A percentile compares a stretch with the other conserved stretches of the same genome.
Evolutionary conservation across 1,140 invertebrate species (phyloP).

Genomic region (Rhyacophila brunnea): DNA sequence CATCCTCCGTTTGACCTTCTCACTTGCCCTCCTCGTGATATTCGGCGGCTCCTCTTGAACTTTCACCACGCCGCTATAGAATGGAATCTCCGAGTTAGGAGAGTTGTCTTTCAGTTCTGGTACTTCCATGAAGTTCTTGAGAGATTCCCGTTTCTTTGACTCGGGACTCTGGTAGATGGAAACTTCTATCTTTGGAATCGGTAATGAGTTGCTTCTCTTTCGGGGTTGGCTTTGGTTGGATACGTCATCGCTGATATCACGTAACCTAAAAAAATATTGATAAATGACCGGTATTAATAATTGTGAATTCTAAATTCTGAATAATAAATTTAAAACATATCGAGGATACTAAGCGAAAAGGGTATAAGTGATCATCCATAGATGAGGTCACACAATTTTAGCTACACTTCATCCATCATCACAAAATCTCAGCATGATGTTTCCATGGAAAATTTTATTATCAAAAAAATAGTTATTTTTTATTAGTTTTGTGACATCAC

Average conservation of each 20-base stretch:
- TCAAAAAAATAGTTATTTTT: no score
- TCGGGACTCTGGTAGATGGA: conserved; percentile 78
- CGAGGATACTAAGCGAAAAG: no score
- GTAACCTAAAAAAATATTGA: conserved; percentile 55
- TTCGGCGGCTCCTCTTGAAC: conserved; percentile 54
- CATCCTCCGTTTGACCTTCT: conserved; percentile 79
- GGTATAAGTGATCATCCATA: no score
- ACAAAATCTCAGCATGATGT: no score
- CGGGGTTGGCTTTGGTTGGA: conserved; percentile 71
- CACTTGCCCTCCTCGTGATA: conserved; percentile 69
- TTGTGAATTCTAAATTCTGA: no score
- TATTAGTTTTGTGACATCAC: no score
- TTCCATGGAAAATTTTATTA: no score
- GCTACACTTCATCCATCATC: no score
- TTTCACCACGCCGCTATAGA: conserved; percentile 48
- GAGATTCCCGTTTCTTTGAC: conserved; percentile 63
- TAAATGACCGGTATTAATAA: no score
- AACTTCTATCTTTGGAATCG: conserved; percentile 90
- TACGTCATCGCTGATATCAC: conserved; percentile 78
- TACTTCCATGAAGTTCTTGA: conserved; percentile 75
- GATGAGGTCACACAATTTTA: no score
- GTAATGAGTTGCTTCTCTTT: conserved; percentile 86
- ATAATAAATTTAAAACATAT: no score
- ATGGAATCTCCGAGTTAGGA: conserved; percentile 46
- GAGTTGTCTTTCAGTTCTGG: conserved; percentile 67